A percentile compares a stretch with the other conserved stretches of the same genome.
Evolutionary conservation across 2,797 vertebrate species (phyloP).

Genomic region (Cyprinella venusta): DNA sequence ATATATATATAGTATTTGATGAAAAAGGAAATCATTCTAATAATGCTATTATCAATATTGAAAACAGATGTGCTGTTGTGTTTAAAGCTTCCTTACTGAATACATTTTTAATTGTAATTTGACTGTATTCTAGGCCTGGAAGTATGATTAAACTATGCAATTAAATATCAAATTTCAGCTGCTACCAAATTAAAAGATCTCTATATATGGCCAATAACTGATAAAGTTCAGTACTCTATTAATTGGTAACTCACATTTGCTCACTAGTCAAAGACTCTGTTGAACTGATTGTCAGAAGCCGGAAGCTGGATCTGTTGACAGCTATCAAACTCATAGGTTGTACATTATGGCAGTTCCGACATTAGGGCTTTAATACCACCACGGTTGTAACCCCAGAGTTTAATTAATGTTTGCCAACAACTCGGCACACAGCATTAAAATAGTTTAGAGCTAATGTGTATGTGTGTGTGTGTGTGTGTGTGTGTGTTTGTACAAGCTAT

Average conservation of each 20-base stretch:
- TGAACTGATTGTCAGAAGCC: not conserved
- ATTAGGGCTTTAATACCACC: conserved; percentile 26
- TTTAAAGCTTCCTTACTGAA: not conserved
- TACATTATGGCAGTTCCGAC: not conserved
- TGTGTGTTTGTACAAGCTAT: conserved; percentile 48
- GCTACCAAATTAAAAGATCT: not conserved
- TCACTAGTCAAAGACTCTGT: not conserved
- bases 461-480: conserved; percentile 27
- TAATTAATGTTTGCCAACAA: conserved; percentile 39
- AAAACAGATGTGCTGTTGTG: not conserved
- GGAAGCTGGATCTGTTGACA: conserved; percentile 23
- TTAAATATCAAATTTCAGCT: not conserved
- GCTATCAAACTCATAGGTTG: not conserved
- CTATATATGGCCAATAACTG: not conserved
- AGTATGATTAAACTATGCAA: not conserved
- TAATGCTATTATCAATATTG: too few relatives aligned
- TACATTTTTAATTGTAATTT: not conserved
- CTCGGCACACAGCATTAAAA: conserved; percentile 48
- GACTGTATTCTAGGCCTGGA: not conserved
- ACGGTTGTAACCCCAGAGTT: conserved; percentile 26
- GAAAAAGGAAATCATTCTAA: too few relatives aligned
- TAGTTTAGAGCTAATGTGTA: conserved; percentile 49
- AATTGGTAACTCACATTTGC: not conserved
- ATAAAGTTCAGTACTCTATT: not conserved
- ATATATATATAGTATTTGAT: too few relatives aligned